Conservation (phyloP, 2,113 vertebrate species). For the Jaculus jaculus region DNA sequence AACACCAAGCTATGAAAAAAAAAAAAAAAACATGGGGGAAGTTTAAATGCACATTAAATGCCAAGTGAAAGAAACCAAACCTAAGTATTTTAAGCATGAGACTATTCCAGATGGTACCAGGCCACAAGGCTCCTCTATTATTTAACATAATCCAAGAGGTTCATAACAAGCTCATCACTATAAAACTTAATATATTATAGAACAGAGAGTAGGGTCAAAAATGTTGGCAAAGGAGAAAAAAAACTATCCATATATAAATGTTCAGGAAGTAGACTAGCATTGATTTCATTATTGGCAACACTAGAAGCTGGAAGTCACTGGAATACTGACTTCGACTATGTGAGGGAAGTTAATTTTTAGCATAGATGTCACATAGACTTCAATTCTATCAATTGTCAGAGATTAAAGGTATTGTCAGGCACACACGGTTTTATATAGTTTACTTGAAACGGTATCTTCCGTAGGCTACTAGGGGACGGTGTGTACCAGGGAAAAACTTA, state of each 20-base stretch:
- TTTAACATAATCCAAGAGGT: background rate
- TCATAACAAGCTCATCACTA: background rate
- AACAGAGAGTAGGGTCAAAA: slow-evolving; percentile 18
- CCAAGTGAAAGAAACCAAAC: background rate
- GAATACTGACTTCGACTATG: background rate
- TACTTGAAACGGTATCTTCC: background rate
- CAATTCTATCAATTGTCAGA: background rate
- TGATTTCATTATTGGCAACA: background rate
- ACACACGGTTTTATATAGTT: background rate
- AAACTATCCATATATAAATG: background rate
- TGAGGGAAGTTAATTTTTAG: background rate
- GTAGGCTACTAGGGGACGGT: background rate
- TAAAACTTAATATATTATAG: background rate
- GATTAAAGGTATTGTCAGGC: background rate
- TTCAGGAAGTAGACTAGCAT: slow-evolving; percentile 4
- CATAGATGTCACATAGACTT: background rate
- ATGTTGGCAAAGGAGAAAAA: background rate
- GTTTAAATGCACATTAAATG: background rate
- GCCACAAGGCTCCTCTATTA: background rate
- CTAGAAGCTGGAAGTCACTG: background rate
- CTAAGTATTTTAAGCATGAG: background rate
- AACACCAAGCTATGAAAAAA: background rate
- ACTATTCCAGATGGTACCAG: background rate
- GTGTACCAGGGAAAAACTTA: background rate
- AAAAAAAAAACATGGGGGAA: background rate